Conservation (phyloP, 2,888 invertebrate species). For the Linnaemya vulpina region DNA sequence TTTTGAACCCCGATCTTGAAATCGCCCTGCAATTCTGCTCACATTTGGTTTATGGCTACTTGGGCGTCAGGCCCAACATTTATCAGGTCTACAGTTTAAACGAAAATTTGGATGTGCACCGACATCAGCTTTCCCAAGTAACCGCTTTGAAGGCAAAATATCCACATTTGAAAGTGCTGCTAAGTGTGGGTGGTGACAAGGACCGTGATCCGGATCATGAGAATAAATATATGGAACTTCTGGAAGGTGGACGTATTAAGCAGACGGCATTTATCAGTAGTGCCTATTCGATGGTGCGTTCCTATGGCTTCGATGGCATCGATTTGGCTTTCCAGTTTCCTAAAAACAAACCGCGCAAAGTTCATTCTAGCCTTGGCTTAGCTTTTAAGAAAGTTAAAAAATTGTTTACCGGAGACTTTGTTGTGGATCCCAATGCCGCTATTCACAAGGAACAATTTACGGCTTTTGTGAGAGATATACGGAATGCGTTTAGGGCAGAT, state of each 20-base stretch:
- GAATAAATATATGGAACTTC: slow-evolving; percentile 88
- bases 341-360: slow-evolving; percentile 89
- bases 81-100: slow-evolving; percentile 88
- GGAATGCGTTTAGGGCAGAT: slow-evolving; percentile 87
- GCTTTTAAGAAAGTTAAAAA: slow-evolving; percentile 91
- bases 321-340: slow-evolving; percentile 95
- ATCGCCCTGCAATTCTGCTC: slow-evolving; percentile 90
- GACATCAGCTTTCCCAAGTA: slow-evolving; percentile 89
- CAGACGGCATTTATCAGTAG: slow-evolving; percentile 90
- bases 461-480: slow-evolving; percentile 89
- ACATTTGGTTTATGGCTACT: slow-evolving; percentile 91
- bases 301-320: slow-evolving; percentile 93
- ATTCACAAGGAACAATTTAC: slow-evolving; percentile 92
- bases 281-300: slow-evolving; percentile 87
- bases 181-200: slow-evolving; percentile 90
- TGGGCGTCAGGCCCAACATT: slow-evolving; percentile 88
- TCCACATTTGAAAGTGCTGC: slow-evolving; percentile 88
- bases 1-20: slow-evolving; percentile 88
- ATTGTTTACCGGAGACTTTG: slow-evolving; percentile 87
- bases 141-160: slow-evolving; percentile 88
- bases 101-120: slow-evolving; percentile 88
- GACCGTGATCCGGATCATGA: slow-evolving; percentile 86
- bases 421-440: slow-evolving; percentile 89
- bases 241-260: slow-evolving; percentile 88
- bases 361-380: slow-evolving; percentile 85